Evolutionary conservation across 2,888 invertebrate genomes (phyloP).

Genomic region (Leptopterna dolabrata): DNA sequence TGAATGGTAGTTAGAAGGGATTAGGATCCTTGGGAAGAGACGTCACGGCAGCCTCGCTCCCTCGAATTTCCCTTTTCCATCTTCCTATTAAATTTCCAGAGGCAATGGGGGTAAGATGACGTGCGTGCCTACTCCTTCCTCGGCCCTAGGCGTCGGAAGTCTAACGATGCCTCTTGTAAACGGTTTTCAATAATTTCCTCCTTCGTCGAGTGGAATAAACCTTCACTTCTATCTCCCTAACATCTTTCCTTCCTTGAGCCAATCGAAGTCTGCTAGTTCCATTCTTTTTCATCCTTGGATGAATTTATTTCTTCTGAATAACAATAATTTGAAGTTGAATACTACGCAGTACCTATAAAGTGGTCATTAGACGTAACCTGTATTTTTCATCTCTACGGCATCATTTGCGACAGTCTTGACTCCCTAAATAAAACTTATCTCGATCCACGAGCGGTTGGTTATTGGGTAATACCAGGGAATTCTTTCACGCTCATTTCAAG

Average conservation of each 20-base stretch:
- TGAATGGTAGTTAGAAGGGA: constrained; percentile 33
- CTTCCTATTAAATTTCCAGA: constrained; percentile 41
- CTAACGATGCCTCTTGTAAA: constrained; percentile 29
- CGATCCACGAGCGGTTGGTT: no score
- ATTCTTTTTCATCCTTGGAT: neutral
- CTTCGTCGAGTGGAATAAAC: neutral
- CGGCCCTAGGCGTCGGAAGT: constrained; percentile 9
- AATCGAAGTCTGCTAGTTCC: neutral
- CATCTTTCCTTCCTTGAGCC: neutral
- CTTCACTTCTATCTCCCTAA: neutral
- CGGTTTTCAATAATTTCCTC: constrained; percentile 41
- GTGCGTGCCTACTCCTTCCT: constrained; percentile 23
- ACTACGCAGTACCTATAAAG: no score
- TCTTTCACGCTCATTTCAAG: no score
- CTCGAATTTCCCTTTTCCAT: neutral
- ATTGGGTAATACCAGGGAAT: no score
- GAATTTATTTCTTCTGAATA: neutral
- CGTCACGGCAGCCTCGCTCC: neutral
- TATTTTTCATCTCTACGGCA: no score
- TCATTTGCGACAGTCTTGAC: no score
- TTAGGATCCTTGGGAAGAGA: neutral
- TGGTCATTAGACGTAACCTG: no score
- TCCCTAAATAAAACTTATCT: no score
- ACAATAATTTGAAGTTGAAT: no score
- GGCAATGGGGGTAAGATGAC: neutral